Conservation (phyloP, 1,140 invertebrate species). For the Hyles vespertilio region DNA sequence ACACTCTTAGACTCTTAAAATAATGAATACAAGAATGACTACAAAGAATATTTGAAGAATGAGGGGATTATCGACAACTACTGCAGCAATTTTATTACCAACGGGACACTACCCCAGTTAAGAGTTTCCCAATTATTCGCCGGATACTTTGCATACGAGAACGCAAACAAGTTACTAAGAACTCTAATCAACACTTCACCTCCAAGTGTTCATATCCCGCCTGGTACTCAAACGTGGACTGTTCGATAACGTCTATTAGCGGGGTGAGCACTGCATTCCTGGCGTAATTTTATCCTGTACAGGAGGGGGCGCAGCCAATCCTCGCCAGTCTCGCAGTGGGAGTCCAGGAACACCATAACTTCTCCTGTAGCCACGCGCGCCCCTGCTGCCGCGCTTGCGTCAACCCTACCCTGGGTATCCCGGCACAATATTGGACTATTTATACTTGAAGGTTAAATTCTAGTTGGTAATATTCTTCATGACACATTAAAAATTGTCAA, state of each 20-base stretch:
- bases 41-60: too few relatives aligned
- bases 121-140: background rate
- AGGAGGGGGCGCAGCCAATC: slow-evolving; percentile 93
- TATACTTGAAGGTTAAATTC: too few relatives aligned
- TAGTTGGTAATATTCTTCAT: too few relatives aligned
- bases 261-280: slow-evolving; percentile 88
- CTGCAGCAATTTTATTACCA: background rate
- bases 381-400: slow-evolving; percentile 88
- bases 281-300: slow-evolving; percentile 87
- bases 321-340: slow-evolving; percentile 91
- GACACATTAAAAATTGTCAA: too few relatives aligned
- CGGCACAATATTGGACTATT: background rate
- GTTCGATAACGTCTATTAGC: slow-evolving; percentile 80
- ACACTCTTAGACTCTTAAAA: too few relatives aligned
- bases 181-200: slow-evolving; percentile 68
- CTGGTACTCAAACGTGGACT: slow-evolving; percentile 90
- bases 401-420: slow-evolving; percentile 79
- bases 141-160: background rate
- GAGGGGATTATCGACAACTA: too few relatives aligned
- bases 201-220: slow-evolving; percentile 76
- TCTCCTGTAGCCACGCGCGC: slow-evolving; percentile 85
- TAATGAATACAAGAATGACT: too few relatives aligned
- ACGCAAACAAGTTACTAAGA: too few relatives aligned
- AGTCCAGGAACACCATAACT: slow-evolving; percentile 93
- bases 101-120: background rate